Base-by-base conservation (phyloP, 2,888 invertebrate species). In the Heliconius cydno region DNA sequence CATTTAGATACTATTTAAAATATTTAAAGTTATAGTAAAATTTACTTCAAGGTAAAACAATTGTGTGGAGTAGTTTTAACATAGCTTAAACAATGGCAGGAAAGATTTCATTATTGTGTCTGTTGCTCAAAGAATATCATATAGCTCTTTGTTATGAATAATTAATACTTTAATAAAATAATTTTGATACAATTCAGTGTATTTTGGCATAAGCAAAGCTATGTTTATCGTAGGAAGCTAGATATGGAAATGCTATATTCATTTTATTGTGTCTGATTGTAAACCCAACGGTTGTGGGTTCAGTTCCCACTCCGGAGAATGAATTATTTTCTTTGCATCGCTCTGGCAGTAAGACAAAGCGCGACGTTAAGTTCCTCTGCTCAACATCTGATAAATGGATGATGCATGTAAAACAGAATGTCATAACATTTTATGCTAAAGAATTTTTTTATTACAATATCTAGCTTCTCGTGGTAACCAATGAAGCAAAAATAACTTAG, bases 41-140 rank as follows among this genome's bases (percentile, higher is more conserved):
- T 46, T 30, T 12, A 46, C 9, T 60, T 85, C 87, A 88, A 90
- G 89, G 90, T 89, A 86, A 90, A 91, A 86, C 83, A 87, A 88
- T 89, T 88, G 90, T 88, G 86, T 83, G 78, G 82, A 84, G 82
- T 72, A 70, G 77, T 60, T 73, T 79, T n/a, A 34, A 79, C 28
- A 52, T 76, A 76, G 79, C 77, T 79, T 75, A 82, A 78, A 78
- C 83, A 75, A 84, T 82, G 84, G 84, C 84, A 84, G 85, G 86
- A 86, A 87, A 84, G 85, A 46, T 13, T 28, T 65, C 13, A 19
- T 57, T 10, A 38, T 15, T 75, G 65, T 75, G 77, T 75, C 52
- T 68, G 75, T 63, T 75, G 70, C 63, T 72, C 34, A 66, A 78
- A 34, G 34, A 30, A 57, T 60, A n/a, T 38, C 30, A 46, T 34